phyloP scores from a whole-genome alignment of 2,113 vertebrate genomes.

The Turdus rufiventris region DNA sequence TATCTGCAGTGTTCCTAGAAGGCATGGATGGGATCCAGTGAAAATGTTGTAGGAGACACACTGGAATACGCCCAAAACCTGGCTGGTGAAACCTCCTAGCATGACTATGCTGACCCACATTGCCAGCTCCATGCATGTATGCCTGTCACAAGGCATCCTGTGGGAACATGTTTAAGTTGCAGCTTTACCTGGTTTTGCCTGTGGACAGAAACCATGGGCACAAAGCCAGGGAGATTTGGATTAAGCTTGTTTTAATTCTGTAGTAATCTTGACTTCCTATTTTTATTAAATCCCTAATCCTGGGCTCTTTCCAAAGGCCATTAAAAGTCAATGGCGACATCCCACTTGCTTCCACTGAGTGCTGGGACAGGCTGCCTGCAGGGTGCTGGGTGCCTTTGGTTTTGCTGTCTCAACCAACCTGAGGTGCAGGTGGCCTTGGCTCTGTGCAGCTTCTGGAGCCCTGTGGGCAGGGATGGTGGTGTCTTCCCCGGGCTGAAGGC shows the following conservation, averaged over 20 bases:
- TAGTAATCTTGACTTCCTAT: conserved; percentile 25
- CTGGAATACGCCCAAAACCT: background rate
- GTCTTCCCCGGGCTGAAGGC: rapidly evolving
- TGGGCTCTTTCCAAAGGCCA: background rate
- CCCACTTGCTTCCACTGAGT: background rate
- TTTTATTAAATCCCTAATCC: conserved; percentile 23
- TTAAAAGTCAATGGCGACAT: background rate
- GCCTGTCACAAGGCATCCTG: background rate
- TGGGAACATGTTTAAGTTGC: background rate
- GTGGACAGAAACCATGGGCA: rapidly evolving
- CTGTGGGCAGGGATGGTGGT: rapidly evolving
- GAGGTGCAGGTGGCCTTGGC: background rate
- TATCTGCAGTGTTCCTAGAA: background rate
- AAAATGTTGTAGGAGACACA: background rate
- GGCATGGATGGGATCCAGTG: background rate
- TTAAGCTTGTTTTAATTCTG: conserved; percentile 55
- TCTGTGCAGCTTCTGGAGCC: background rate
- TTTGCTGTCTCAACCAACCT: background rate
- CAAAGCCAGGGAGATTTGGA: background rate
- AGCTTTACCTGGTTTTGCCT: background rate
- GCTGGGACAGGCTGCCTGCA: background rate
- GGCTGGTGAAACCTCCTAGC: background rate
- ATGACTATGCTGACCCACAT: rapidly evolving
- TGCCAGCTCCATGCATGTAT: background rate
- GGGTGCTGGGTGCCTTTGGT: rapidly evolving